These are phyloP conservation scores for Lobophora halterata DNA, from an alignment of 2,888 invertebrate species.

Conservation along the genomic window DNA sequence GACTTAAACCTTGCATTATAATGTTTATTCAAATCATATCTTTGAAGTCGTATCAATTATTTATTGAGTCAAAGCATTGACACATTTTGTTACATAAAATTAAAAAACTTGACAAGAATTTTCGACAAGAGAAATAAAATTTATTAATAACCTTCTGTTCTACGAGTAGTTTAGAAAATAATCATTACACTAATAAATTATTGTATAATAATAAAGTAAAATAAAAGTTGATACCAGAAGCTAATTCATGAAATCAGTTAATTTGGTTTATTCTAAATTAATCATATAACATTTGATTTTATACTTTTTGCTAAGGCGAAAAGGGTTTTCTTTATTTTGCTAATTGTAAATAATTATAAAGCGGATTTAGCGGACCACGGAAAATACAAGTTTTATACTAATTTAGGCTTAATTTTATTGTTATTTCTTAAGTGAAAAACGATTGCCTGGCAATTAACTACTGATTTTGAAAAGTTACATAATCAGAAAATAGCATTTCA, in stretches of 20 bases:
- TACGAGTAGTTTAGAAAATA: too few species aligned
- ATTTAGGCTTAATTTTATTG: constrained; percentile 33
- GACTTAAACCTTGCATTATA: neutral
- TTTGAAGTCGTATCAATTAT: constrained; percentile 11
- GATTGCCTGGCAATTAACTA: constrained; percentile 26
- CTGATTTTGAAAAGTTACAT: constrained; percentile 10
- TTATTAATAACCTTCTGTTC: too few species aligned
- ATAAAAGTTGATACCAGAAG: too few species aligned
- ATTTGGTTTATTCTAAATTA: too few species aligned
- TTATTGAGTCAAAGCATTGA: too few species aligned
- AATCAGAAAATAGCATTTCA: constrained; percentile 2
- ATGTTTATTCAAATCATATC: constrained; percentile 13
- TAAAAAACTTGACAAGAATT: too few species aligned
- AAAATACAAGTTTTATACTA: constrained; percentile 47
- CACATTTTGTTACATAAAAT: constrained; percentile 9
- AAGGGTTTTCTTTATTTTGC: constrained; percentile 25
- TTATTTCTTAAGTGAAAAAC: constrained; percentile 22
- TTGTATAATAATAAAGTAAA: too few species aligned
- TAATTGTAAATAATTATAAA: constrained; percentile 49
- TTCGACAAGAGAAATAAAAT: too few species aligned
- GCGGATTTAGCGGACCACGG: constrained; percentile 59
- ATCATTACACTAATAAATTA: too few species aligned
- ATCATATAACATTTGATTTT: too few species aligned
- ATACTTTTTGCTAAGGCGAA: neutral
- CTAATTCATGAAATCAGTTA: too few species aligned